Conservation (phyloP, 2,113 vertebrate species). For the Sula dactylatra region DNA sequence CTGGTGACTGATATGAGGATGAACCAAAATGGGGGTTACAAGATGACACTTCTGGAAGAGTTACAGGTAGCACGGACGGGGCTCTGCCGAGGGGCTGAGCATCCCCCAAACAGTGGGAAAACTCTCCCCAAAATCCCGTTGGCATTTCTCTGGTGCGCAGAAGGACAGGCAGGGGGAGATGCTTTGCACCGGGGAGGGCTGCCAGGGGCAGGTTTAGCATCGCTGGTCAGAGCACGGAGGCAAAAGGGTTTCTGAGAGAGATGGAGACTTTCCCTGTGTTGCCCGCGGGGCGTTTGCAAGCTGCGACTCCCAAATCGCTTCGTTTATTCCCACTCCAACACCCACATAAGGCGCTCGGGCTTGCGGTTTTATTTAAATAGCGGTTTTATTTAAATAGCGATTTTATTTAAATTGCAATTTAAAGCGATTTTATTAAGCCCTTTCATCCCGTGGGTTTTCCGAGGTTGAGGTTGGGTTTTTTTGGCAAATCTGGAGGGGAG, state of each 20-base stretch:
- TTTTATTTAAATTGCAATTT: accelerated
- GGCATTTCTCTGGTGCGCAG: background rate
- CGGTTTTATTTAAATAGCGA: accelerated
- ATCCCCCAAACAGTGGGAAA: accelerated
- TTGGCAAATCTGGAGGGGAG: background rate
- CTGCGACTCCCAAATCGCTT: background rate
- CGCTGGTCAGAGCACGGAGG: accelerated
- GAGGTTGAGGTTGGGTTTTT: background rate
- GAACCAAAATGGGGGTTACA: accelerated
- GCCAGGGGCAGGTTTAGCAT: background rate
- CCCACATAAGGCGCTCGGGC: accelerated
- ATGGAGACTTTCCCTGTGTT: too few relatives aligned
- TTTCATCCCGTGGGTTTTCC: background rate
- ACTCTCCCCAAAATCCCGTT: background rate
- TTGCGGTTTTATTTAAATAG: background rate
- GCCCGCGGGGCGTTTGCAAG: background rate
- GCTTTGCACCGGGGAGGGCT: too few relatives aligned
- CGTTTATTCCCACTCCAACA: accelerated
- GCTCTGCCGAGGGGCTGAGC: background rate
- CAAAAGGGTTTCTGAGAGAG: background rate
- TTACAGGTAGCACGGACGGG: accelerated
- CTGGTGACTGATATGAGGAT: accelerated
- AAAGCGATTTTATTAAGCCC: background rate
- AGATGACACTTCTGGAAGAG: background rate
- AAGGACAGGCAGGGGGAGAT: background rate